Base-by-base conservation (phyloP, 2,888 invertebrate species). In the Junonia oenone region DNA sequence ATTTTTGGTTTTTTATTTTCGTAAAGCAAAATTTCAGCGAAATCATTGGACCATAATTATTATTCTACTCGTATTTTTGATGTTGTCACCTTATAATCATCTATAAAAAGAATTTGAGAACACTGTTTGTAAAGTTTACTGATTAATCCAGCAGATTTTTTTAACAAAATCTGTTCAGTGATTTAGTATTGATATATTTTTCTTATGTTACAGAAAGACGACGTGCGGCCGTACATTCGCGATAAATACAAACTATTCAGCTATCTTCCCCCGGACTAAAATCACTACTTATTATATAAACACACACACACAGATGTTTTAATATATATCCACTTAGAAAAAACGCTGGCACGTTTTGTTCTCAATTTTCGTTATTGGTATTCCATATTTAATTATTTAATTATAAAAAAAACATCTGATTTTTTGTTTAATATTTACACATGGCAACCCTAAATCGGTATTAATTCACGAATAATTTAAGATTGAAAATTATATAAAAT, bases 221-320 rank as follows among this genome's bases (percentile, higher is more conserved):
- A 98, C 81, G 98, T 98, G 0, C 92, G 98, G 61, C 98, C 98
- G 1, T 95, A 95, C 82, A 97, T 98, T 67, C 92, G 97, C 57
- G 96, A 97, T 71, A 95, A 96, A 75, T 98, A 95, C 90, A 95
- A 96, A 73, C 92, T 98, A 6, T 97, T 97, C 87, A 96, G 96
- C 74, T 95, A 96, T 77, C 87, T 98, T 68, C 97, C 97, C 40
- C 96, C 97, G 2, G 96, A 96, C 82, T 96, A 95, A 60, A 40
- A 17, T 8, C 13, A 6, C 3, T n/a, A 11, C 4, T 2, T 33
- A 33, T n/a, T 33, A n/a, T 33, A 33, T n/a, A 33, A 1, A 2
- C n/a, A 33, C 31, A 33, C n/a, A 33, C 1, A 33, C n/a, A 33
- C 11, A 33, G n/a, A 33, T n/a, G n/a, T 29, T 29, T 29, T 33